Evolutionary conservation across 23 tunicate genomes (phyloP), one percentile per base, ranked within the genome.

Genomic region (Halocynthia aurantium): DNA sequence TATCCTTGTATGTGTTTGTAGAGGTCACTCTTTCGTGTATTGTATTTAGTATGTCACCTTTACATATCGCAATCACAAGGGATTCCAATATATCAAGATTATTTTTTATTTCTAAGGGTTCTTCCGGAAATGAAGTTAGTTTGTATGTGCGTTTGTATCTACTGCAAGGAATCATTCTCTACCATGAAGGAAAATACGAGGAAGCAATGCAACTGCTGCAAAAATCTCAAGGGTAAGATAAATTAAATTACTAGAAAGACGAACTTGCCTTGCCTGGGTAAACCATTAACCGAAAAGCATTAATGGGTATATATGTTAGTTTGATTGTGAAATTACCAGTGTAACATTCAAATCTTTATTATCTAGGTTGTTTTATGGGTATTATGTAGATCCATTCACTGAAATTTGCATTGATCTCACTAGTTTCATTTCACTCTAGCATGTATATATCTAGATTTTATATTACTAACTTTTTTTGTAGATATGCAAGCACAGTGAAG

Each of bases 71-170:
- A 31, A 31, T 31, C 44, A 31, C 44, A 1, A 31, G 4, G 44
- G 44, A 31, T 31, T 31, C 44, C 44, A 31, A 31, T 31, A 31
- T 31, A 31, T 31, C 44, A 68, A 11, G 13, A 15, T 19, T 68
- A 68, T 2, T 2, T 0, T 11, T 20, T 21, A 11, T 52, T 20
- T 71, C 57, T 9, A 53, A 74, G 78, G 96, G 96, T 5, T 53
- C 81, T 2, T 62, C 86, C 2, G 96, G 96, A 6, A 77, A 80
- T 57, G 96, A 90, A 81, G 73, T 84, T 8, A 82, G 89, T 8
- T 53, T 81, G 17, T 90, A 80, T 84, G 96, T 90, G 52, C 79
- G 96, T 10, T 62, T 90, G 71, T 90, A 90, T 70, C 57, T 78
- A 6, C 77, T 90, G 52, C 96, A 90, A 70, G 96, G 85, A 7